Evolutionary conservation across 2,113 vertebrate species (phyloP).

Genomic region (Ceyx margarethae): DNA sequence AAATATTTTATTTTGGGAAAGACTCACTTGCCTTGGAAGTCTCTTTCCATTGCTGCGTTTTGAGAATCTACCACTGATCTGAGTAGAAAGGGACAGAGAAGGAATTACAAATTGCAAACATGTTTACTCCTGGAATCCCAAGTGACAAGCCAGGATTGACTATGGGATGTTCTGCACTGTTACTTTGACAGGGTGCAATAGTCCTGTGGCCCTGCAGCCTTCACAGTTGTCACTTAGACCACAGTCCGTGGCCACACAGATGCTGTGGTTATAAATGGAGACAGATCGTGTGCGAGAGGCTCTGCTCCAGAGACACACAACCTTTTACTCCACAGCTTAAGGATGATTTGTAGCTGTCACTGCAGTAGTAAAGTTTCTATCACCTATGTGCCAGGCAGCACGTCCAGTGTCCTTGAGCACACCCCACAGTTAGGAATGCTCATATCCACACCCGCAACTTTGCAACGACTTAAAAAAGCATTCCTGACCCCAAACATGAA

Average conservation of each 20-base stretch:
- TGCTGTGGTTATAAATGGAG: constrained; percentile 1
- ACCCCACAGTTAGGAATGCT: not conserved
- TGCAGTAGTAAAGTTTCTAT: not conserved
- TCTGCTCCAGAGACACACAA: fast-evolving
- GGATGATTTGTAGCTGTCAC: not conserved
- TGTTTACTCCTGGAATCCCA: not conserved
- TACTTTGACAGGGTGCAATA: constrained; percentile 28
- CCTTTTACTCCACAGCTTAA: not conserved
- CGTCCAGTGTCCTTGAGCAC: not conserved
- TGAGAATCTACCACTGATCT: constrained; percentile 13
- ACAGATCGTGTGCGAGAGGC: not conserved
- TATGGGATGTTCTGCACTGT: not conserved
- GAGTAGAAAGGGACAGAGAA: constrained; percentile 24
- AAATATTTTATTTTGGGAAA: constrained; percentile 42
- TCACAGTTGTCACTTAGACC: constrained; percentile 35
- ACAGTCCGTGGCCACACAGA: not conserved
- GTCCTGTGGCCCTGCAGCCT: constrained; percentile 18
- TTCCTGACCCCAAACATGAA: not conserved
- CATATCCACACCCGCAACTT: fast-evolving
- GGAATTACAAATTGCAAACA: constrained; percentile 12
- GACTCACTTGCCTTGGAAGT: constrained; percentile 15
- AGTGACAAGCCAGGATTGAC: constrained; percentile 42
- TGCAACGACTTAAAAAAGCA: not conserved
- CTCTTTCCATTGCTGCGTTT: constrained; percentile 7
- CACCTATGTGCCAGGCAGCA: fast-evolving